Base-by-base conservation (phyloP, 2,797 vertebrate genomes). In the Chanos chanos region DNA sequence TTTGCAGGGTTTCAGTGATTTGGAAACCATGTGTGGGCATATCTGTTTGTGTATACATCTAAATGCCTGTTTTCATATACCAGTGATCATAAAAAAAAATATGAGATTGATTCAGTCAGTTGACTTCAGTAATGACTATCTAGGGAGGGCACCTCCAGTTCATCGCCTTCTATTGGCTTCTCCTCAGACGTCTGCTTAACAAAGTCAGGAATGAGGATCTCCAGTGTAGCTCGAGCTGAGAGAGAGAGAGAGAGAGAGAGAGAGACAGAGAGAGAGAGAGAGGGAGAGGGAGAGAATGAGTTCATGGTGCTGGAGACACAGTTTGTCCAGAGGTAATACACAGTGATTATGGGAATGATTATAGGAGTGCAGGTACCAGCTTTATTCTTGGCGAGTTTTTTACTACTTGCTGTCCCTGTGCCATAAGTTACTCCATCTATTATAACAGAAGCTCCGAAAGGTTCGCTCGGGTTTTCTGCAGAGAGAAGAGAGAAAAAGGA, bases 351-450 rank as follows among this genome's bases (percentile, higher is more conserved):
- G 16, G 2, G 1, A 9, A 39, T 24, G 1, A 25, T 13, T 15
- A 36, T 7, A 5, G 3, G 4, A 19, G 6, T 4, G 1, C n/a
- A 60, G 1, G 81, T 94, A 99, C 96, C 96, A 91, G 96, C 97
- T 97, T 99, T 99, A 92, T 99, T 99, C 90, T 99, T 99, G 77
- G 97, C 97, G 73, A 99, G 94, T 88, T 99, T 99, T 91, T 99
- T 99, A 90, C 97, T 99, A 91, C 97, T 99, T 81, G 97, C 97
- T 28, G 96, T 99, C 86, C 97, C 97, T 80, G 96, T 96, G 83
- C 97, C 97, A 0, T 99, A 99, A 12, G 97, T 98, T 65, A 99
- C 97, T 82, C 96, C 97, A 74, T 99, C 97, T 80, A 99, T 99
- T 74, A 98, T 94, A 79, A 99, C 97, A 0, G 96, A 99, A 30